These are phyloP conservation scores for Stictonetta naevosa DNA, from an alignment of 2,113 vertebrate species.

Conservation along the genomic window DNA sequence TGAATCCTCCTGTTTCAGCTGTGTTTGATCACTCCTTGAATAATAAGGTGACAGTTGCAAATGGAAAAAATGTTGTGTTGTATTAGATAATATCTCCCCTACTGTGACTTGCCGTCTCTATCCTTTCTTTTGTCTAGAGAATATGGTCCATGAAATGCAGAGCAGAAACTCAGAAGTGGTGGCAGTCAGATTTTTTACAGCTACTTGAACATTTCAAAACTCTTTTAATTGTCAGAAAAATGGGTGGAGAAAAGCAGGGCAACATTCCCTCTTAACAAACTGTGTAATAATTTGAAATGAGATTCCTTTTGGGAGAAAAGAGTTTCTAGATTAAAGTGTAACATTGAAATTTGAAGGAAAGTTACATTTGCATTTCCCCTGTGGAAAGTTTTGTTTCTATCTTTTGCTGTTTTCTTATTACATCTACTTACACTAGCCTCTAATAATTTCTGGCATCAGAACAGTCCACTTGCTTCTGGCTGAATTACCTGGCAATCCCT, in stretches of 20 bases:
- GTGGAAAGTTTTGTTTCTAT: neutral
- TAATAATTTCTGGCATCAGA: neutral
- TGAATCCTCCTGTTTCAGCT: neutral
- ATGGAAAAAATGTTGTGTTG: neutral
- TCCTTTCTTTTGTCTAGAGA: neutral
- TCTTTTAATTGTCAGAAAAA: neutral
- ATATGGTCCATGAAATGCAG: neutral
- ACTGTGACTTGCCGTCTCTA: neutral
- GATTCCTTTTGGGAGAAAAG: neutral
- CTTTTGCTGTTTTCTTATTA: neutral
- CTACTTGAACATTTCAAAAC: neutral
- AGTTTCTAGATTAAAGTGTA: neutral
- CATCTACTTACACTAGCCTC: neutral
- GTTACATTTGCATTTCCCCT: neutral
- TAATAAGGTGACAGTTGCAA: neutral
- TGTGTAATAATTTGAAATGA: neutral
- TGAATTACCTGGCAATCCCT: neutral
- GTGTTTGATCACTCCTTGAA: neutral
- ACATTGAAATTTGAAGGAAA: neutral
- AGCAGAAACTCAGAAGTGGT: neutral
- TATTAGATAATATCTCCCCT: neutral
- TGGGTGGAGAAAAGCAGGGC: neutral
- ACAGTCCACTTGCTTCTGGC: neutral
- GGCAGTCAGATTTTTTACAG: neutral
- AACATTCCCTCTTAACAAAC: neutral